These are phyloP conservation scores for Alethe diademata DNA, from an alignment of 2,113 vertebrate genomes.

Conservation along the genomic window DNA sequence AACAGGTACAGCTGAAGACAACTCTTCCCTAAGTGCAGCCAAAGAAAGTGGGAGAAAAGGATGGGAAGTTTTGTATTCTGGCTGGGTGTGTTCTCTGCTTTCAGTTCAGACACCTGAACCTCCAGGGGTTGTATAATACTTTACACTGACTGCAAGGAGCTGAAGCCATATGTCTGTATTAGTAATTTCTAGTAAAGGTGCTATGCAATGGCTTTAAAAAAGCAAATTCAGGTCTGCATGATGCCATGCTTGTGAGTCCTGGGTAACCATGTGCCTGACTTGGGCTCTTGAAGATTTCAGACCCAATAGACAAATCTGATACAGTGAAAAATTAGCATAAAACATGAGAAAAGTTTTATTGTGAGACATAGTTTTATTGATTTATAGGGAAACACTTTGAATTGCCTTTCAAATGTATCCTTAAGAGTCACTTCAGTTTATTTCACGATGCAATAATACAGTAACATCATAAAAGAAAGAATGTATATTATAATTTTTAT, in stretches of 20 bases:
- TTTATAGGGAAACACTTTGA: background rate
- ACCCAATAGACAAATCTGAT: conserved; percentile 76
- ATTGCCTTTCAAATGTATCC: background rate
- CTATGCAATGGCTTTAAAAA: conserved; percentile 13
- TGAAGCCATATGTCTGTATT: background rate
- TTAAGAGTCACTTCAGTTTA: background rate
- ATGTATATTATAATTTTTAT: background rate
- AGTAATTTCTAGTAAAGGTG: background rate
- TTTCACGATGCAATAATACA: background rate
- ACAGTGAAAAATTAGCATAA: background rate
- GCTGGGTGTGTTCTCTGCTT: background rate
- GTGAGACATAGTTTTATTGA: background rate
- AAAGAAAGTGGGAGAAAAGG: background rate
- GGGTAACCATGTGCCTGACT: conserved; percentile 74
- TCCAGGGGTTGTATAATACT: conserved; percentile 68
- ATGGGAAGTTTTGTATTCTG: background rate
- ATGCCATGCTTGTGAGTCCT: background rate
- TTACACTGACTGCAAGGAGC: conserved; percentile 74
- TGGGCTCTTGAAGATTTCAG: conserved; percentile 75
- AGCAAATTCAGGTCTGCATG: background rate
- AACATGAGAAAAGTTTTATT: background rate
- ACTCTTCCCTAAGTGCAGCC: background rate
- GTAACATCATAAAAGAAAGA: background rate
- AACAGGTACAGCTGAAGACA: background rate
- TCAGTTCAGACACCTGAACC: conserved; percentile 70